These are phyloP conservation scores for Echiichthys vipera DNA, from an alignment of 2,797 vertebrate species.

Conservation along the genomic window DNA sequence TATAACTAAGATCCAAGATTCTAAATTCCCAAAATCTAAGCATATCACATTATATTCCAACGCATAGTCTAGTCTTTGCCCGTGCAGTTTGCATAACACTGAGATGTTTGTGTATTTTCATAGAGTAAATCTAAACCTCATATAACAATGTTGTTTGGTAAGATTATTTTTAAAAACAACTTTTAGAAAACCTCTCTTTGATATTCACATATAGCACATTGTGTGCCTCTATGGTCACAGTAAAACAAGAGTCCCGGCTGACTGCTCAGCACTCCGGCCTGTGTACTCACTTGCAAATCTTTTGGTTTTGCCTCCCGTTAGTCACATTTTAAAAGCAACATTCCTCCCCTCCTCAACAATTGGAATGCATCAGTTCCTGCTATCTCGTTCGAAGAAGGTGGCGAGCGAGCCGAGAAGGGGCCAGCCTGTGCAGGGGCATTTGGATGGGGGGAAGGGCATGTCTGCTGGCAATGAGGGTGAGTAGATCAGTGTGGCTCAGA, in stretches of 20 bases:
- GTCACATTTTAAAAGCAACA: constrained; percentile 63
- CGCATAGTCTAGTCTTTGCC: background rate
- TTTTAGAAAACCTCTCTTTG: background rate
- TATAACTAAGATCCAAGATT: background rate
- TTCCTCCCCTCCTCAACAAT: constrained; percentile 74
- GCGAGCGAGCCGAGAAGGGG: constrained; percentile 70
- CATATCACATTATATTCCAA: background rate
- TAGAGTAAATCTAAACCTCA: background rate
- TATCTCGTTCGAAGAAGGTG: constrained; percentile 75
- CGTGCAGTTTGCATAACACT: background rate
- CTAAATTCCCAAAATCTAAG: background rate
- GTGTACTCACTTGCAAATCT: constrained; percentile 26
- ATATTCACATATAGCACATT: background rate
- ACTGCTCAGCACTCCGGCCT: constrained; percentile 18
- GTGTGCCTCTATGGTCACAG: background rate
- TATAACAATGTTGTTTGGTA: background rate
- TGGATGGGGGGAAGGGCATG: constrained; percentile 81
- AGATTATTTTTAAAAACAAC: background rate
- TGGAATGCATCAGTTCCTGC: constrained; percentile 77
- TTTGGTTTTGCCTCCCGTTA: constrained; percentile 43
- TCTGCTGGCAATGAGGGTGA: constrained; percentile 85
- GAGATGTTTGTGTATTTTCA: background rate
- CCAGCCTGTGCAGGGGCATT: constrained; percentile 76
- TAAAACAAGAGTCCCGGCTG: background rate
- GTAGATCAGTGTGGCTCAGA: constrained; percentile 86